phyloP scores from a whole-genome alignment of 2,888 invertebrate species.

The Pasiphila rectangulata region DNA sequence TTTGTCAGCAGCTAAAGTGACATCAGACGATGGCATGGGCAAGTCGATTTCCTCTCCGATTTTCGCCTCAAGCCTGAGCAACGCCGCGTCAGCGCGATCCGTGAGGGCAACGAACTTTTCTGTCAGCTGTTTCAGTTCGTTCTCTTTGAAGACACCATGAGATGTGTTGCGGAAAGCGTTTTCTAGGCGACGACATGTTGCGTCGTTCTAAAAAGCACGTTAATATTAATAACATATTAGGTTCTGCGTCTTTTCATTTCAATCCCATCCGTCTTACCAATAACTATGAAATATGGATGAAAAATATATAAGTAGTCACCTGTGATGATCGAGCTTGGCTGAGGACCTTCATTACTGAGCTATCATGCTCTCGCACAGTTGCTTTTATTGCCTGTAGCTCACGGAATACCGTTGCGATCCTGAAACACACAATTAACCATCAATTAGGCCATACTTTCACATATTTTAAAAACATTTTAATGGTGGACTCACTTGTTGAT shows the following conservation, averaged over 20 bases:
- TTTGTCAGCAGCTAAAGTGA: slow-evolving; percentile 59
- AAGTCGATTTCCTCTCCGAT: slow-evolving; percentile 52
- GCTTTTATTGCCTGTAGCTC: slow-evolving; percentile 80
- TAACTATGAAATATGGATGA: neutral
- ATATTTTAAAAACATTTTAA: neutral
- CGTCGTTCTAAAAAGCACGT: slow-evolving; percentile 48
- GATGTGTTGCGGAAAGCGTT: slow-evolving; percentile 63
- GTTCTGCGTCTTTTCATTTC: too few relatives aligned
- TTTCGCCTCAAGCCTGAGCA: slow-evolving; percentile 63
- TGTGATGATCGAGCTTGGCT: slow-evolving; percentile 54
- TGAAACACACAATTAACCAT: slow-evolving; percentile 45
- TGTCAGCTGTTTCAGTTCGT: slow-evolving; percentile 65
- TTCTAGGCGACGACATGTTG: slow-evolving; percentile 65
- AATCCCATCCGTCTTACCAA: too few relatives aligned
- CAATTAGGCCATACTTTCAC: neutral
- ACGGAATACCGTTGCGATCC: slow-evolving; percentile 77
- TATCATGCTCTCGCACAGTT: slow-evolving; percentile 66
- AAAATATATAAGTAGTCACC: slow-evolving; percentile 40
- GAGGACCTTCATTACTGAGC: slow-evolving; percentile 62
- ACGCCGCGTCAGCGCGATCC: slow-evolving; percentile 68
- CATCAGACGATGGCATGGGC: slow-evolving; percentile 51
- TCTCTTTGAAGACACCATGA: slow-evolving; percentile 59
- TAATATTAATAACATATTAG: too few relatives aligned
- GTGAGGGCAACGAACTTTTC: slow-evolving; percentile 73
- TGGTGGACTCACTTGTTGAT: slow-evolving; percentile 78